phyloP scores from a whole-genome alignment of 2,797 vertebrate species.

The Myotis daubentonii region DNA sequence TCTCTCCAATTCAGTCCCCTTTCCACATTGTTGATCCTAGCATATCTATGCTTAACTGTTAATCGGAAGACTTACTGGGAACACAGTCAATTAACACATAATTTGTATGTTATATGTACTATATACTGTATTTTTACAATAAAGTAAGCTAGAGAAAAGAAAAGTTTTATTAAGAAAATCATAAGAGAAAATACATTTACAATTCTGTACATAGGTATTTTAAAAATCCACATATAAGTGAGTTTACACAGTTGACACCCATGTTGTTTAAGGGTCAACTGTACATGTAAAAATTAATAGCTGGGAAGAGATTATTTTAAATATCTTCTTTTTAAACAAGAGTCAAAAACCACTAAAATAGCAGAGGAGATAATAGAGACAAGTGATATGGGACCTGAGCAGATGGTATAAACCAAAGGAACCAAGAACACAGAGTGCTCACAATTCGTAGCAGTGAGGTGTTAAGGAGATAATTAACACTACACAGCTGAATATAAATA shows the following conservation, averaged over 20 bases:
- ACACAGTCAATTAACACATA: neutral
- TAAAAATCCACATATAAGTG: neutral
- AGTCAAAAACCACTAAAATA: conserved; percentile 43
- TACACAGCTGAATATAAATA: conserved; percentile 77
- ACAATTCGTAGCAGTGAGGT: conserved; percentile 73
- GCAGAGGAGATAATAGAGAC: conserved; percentile 47
- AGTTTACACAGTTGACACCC: neutral
- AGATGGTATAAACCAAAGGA: conserved; percentile 71
- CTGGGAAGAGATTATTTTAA: conserved; percentile 32
- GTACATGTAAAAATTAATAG: conserved; percentile 23
- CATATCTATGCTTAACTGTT: neutral
- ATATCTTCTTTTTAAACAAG: conserved; percentile 26
- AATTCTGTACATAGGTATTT: neutral
- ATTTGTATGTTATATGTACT: neutral
- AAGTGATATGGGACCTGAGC: conserved; percentile 60
- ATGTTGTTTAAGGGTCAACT: neutral
- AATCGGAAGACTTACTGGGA: neutral
- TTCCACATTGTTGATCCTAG: neutral
- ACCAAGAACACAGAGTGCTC: conserved; percentile 67
- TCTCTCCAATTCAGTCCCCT: neutral
- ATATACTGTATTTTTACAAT: neutral
- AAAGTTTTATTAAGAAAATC: neutral
- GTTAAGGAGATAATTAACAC: conserved; percentile 80
- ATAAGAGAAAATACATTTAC: neutral
- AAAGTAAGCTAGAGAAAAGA: neutral